Evolutionary conservation across 2,888 invertebrate genomes (phyloP).

Genomic region (Eupithecia centaureata): DNA sequence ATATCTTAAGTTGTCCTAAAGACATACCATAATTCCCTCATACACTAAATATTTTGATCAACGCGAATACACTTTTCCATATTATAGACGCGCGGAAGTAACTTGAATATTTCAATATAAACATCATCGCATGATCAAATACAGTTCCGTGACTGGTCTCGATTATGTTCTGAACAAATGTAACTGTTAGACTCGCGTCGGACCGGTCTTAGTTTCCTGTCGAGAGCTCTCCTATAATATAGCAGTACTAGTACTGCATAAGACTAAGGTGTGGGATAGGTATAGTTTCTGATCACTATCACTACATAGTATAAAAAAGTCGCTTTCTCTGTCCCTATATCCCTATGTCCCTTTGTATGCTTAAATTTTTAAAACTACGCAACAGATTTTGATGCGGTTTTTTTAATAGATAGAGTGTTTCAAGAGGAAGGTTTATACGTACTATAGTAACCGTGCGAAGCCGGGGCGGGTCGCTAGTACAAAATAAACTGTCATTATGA

Average conservation of each 20-base stretch:
- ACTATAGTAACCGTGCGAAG: no score
- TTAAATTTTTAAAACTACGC: no score
- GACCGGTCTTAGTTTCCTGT: slow-evolving; percentile 31
- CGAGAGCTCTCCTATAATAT: slow-evolving; percentile 29
- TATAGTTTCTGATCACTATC: no score
- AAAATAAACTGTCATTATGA: not conserved
- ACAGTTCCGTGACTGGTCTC: slow-evolving; percentile 17
- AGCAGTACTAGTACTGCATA: slow-evolving; percentile 12
- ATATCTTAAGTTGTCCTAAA: not conserved
- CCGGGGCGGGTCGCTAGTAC: no score
- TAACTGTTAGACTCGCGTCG: slow-evolving; percentile 23
- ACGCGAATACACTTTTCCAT: not conserved
- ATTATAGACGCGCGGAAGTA: not conserved
- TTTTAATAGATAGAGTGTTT: no score
- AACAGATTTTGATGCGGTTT: no score
- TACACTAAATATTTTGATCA: not conserved
- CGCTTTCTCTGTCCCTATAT: no score
- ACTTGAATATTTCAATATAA: slow-evolving; percentile 11
- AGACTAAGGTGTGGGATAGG: slow-evolving; percentile 21
- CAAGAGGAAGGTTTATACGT: no score
- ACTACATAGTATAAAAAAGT: no score
- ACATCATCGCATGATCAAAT: slow-evolving; percentile 12
- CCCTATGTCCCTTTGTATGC: no score
- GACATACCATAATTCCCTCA: not conserved
- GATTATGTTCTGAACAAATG: slow-evolving; percentile 20